A percentile compares a stretch with the other conserved stretches of the same genome.
phyloP scores from a whole-genome alignment of 64 coral and sea anemone species.

The Hydrozoanthus tunicans region DNA sequence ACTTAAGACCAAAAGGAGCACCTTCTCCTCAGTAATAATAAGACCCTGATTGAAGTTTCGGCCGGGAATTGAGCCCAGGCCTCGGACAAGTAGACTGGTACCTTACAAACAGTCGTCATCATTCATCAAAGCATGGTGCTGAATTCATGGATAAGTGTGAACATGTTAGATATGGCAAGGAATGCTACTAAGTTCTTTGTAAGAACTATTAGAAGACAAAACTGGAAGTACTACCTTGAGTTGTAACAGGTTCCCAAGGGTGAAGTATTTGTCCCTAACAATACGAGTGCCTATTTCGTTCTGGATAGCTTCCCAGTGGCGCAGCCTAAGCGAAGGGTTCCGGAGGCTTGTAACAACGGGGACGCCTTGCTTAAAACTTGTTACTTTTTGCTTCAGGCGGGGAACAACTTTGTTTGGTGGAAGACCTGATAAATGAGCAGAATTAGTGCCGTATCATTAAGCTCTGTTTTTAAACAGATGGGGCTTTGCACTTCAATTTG shows the following conservation, averaged over 20 bases:
- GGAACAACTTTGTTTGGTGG: constrained; percentile 91
- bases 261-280: constrained; percentile 88
- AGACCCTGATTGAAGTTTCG: no score
- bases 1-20: no score
- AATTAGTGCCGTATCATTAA: not conserved
- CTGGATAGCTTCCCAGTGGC: constrained; percentile 96
- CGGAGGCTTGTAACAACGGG: constrained; percentile 92
- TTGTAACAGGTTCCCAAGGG: constrained; percentile 78
- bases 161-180: no score
- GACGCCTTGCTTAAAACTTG: constrained; percentile 88
- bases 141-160: no score
- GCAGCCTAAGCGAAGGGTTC: constrained; percentile 78
- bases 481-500: no score
- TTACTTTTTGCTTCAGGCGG: constrained; percentile 82
- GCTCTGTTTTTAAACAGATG: no score
- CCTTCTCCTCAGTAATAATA: no score
- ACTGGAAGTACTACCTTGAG: constrained; percentile 63
- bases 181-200: not conserved
- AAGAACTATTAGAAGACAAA: not conserved
- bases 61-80: no score
- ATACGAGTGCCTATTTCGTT: constrained; percentile 76
- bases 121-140: no score
- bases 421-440: constrained; percentile 64
- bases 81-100: no score
- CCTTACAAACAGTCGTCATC: no score